Evolutionary conservation across 53 echinoderm and acorn worm species (phyloP), one percentile per base, ranked within the genome.

Genomic region (Mesocentrotus franciscanus): DNA sequence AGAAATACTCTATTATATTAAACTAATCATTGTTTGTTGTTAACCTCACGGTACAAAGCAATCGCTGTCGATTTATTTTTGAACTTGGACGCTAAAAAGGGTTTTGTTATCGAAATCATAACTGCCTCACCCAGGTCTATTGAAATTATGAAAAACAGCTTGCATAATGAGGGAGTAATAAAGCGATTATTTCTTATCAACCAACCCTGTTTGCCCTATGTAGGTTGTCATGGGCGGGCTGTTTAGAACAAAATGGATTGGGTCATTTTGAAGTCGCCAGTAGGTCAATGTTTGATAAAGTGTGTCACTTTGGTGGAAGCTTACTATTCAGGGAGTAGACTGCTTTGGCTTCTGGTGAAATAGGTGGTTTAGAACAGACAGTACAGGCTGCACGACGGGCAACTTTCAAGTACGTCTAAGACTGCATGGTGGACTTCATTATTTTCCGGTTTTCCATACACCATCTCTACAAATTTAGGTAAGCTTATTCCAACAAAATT

Each of bases 121-220:
- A 87, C 57, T n/a, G 58, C 87, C 58, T 57, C 6, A 87, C 87
- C 87, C 57, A 29, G 12, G 58, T 26, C 56, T 87, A 87, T 57
- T 58, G 56, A 87, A 87, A 58, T 20, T 10, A 24, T 58, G 57
- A 58, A 87, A 57, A 10, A 87, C 27, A 87, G 57, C 87, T 87
- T 87, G 87, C 87, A 87, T 87, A 27, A 87, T 87, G n/a, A 87
- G 27, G 0, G 58, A 13, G 56, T 87, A n/a, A 87, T 58, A 87
- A 87, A 58, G 57, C 87, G 42, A 12, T 76, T 30, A 84, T 84
- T 84, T 49, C 84, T 42, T 7, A 84, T 13, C 55, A 39, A 12
- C 58, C 87, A 87, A 58, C 87, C 58, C 10, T 20, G 84, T 36
- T 84, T 84, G 17, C 42, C 42, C 22, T 49, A 20, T 9, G 30